phyloP scores from a whole-genome alignment of 2,888 invertebrate species.

The Agrotis exclamationis region DNA sequence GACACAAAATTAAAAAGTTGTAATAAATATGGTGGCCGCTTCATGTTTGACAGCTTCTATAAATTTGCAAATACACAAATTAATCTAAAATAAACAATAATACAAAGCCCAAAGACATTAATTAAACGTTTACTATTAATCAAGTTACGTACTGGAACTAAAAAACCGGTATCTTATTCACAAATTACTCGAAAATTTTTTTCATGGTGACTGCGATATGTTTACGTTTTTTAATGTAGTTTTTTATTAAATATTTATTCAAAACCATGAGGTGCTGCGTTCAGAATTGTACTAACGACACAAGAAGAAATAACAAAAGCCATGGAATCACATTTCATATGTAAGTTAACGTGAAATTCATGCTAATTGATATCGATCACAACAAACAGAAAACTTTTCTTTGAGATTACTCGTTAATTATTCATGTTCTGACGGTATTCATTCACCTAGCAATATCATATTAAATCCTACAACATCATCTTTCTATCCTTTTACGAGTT shows the following conservation, averaged over 20 bases:
- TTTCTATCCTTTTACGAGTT: not conserved
- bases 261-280: slow-evolving; percentile 82
- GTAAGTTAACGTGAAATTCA: slow-evolving; percentile 71
- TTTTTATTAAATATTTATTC: slow-evolving; percentile 48
- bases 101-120: not conserved
- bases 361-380: not conserved
- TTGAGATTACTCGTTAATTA: not conserved
- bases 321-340: slow-evolving; percentile 84
- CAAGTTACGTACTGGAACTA: not conserved
- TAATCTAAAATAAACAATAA: not conserved
- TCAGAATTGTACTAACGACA: slow-evolving; percentile 78
- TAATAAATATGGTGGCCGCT: slow-evolving; percentile 50
- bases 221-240: slow-evolving; percentile 38
- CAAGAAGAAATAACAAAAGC: slow-evolving; percentile 75
- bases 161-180: slow-evolving; percentile 1
- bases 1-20: slow-evolving; percentile 2
- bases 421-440: not conserved
- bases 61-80: slow-evolving; percentile 19
- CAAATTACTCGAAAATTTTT: not conserved
- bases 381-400: not conserved
- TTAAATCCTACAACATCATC: not conserved
- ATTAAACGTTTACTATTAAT: slow-evolving; percentile 3
- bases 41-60: slow-evolving; percentile 52
- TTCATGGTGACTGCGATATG: slow-evolving; percentile 15
- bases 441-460: not conserved